A percentile compares a stretch with the other conserved stretches of the same genome.
Evolutionary conservation across 1,140 invertebrate genomes (phyloP).

Genomic region (Drosophila malerkotliana): DNA sequence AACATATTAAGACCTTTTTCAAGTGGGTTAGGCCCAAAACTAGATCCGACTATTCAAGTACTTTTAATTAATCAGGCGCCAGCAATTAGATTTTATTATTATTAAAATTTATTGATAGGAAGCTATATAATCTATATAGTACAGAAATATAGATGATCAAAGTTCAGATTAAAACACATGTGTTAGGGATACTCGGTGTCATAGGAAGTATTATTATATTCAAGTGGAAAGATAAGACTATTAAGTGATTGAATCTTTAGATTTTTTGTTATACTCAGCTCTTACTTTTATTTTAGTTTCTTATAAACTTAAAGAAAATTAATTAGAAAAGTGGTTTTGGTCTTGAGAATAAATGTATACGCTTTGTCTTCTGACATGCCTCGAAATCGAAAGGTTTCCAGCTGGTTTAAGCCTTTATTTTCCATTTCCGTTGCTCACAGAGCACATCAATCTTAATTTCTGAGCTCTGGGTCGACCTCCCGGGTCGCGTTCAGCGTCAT

Average conservation of each 20-base stretch:
- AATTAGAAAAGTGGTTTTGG: too few relatives aligned
- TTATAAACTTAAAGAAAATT: too few relatives aligned
- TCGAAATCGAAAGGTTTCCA: background rate
- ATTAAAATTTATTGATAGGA: background rate
- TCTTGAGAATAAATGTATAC: background rate
- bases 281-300: too few relatives aligned
- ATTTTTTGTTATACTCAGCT: background rate
- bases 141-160: background rate
- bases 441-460: conserved; percentile 26
- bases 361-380: too few relatives aligned
- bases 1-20: background rate
- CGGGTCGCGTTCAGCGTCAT: conserved; percentile 6
- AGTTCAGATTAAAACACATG: background rate
- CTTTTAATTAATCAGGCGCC: background rate
- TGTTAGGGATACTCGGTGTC: background rate
- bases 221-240: background rate
- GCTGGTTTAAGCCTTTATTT: conserved; percentile 1
- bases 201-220: background rate
- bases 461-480: conserved; percentile 21
- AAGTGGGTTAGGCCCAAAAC: too few relatives aligned
- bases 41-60: background rate
- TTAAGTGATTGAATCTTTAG: too few relatives aligned
- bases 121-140: too few relatives aligned
- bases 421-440: background rate
- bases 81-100: background rate